These are phyloP conservation scores for Caligus rogercresseyi DNA, from an alignment of 1,140 invertebrate genomes.

Conservation along the genomic window DNA sequence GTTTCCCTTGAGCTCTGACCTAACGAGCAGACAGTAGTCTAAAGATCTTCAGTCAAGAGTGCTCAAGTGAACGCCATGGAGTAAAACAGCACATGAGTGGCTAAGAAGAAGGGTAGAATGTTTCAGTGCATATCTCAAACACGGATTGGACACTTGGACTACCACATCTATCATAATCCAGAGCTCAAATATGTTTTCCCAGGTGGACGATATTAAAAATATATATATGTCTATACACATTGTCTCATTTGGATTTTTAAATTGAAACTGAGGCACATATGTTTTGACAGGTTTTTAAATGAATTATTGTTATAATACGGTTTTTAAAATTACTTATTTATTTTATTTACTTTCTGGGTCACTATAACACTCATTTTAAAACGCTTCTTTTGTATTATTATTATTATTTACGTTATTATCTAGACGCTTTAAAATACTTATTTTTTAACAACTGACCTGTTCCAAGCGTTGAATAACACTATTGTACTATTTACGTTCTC, in stretches of 20 bases:
- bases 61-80: no score
- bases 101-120: slow-evolving; percentile 35
- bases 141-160: slow-evolving; percentile 53
- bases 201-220: slow-evolving; percentile 34
- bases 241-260: background rate
- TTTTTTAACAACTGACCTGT: no score
- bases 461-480: no score
- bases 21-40: no score
- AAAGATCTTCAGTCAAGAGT: no score
- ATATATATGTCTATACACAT: background rate
- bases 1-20: no score
- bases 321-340: background rate
- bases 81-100: no score
- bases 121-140: slow-evolving; percentile 65
- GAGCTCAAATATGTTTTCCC: slow-evolving; percentile 57
- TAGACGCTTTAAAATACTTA: no score
- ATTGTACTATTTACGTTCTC: no score
- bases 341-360: background rate
- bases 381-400: background rate
- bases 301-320: background rate
- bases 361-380: background rate
- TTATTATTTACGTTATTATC: no score
- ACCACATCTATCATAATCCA: slow-evolving; percentile 35
- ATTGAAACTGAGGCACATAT: background rate
- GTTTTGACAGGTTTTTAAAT: background rate